These are phyloP conservation scores for Smittia sp. DNA, from an alignment of 2,888 invertebrate species.

Conservation along the genomic window DNA sequence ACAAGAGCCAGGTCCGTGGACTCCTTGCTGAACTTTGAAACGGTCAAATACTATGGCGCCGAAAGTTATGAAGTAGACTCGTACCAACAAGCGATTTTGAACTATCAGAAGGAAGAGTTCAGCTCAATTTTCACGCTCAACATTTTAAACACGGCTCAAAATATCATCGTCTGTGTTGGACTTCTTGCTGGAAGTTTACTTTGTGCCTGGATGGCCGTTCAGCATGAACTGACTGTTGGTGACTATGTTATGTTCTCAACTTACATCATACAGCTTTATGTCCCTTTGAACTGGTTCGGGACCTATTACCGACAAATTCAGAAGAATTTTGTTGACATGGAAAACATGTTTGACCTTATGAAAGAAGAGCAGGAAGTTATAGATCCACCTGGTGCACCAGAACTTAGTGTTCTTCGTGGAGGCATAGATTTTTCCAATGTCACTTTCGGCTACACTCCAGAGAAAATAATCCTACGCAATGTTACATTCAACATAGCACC, in stretches of 20 bases:
- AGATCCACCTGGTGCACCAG: constrained; percentile 76
- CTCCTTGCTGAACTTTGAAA: constrained; percentile 95
- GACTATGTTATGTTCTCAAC: constrained; percentile 95
- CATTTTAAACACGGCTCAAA: constrained; percentile 87
- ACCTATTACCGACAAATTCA: constrained; percentile 87
- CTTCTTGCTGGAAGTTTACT: constrained; percentile 82
- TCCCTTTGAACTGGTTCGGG: constrained; percentile 96
- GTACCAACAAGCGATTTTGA: constrained; percentile 79
- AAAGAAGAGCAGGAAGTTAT: constrained; percentile 82
- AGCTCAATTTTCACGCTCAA: constrained; percentile 80
- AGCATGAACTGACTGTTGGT: constrained; percentile 70
- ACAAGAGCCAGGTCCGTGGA: constrained; percentile 91
- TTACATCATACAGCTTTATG: constrained; percentile 86
- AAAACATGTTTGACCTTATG: constrained; percentile 97
- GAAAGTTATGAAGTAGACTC: constrained; percentile 86
- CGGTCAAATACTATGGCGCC: constrained; percentile 96
- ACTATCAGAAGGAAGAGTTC: constrained; percentile 87
- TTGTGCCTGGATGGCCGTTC: constrained; percentile 81
- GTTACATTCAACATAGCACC: constrained; percentile 75
- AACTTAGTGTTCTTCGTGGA: constrained; percentile 66
- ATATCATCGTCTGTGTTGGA: constrained; percentile 82
- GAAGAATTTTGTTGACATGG: constrained; percentile 98
- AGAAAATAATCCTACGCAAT: constrained; percentile 71
- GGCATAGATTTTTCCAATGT: constrained; percentile 87
- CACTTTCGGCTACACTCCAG: constrained; percentile 81